Base-by-base conservation (phyloP, 1,140 invertebrate genomes). In the Nilaparvata lugens region DNA sequence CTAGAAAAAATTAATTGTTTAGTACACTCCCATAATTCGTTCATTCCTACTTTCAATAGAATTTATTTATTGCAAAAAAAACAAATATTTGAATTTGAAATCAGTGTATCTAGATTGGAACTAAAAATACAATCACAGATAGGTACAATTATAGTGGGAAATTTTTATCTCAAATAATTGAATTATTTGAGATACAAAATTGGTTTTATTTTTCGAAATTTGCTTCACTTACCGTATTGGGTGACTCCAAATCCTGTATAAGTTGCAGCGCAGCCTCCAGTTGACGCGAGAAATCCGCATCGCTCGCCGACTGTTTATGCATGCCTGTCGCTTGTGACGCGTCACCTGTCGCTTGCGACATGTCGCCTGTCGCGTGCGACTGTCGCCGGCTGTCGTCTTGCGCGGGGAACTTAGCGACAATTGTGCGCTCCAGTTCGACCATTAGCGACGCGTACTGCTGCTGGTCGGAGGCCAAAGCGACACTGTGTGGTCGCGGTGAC, bases 221-320 rank as follows among this genome's bases (percentile, higher is more conserved):
- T n/a, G n/a, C n/a, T n/a, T n/a, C n/a, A n/a, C 31, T 35, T 16
- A 70, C 69, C 6, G 75, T 76, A 57, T 60, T 76, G 6, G 75
- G 75, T 61, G 74, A 75, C 64, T 76, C 75, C 48, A 77, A 60
- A 60, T 77, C 75, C 64, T 77, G 76, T 43, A 77, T 76, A n/a
- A 76, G 63, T 61, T 77, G 73, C 2, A 76, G 62, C 6, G 74
- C 76, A 3, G 75, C 75, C 64, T 76, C 75, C 42, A 76, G 62
- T 62, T 77, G 74, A 58, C 72, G 73, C 4, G 71, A 74, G 59
- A 77, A 77, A 51, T 76, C 75, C 4, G 73, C 67, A 31, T 48
- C 53, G 18, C 53, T 51, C 0, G 19, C 51, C 3, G 58, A 52
- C 14, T 52, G 45, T 14, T 48, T 58, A 13, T 52, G 58, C 21